Evolutionary conservation across 1,140 invertebrate species (phyloP).

Genomic region (Diuraphis noxia): DNA sequence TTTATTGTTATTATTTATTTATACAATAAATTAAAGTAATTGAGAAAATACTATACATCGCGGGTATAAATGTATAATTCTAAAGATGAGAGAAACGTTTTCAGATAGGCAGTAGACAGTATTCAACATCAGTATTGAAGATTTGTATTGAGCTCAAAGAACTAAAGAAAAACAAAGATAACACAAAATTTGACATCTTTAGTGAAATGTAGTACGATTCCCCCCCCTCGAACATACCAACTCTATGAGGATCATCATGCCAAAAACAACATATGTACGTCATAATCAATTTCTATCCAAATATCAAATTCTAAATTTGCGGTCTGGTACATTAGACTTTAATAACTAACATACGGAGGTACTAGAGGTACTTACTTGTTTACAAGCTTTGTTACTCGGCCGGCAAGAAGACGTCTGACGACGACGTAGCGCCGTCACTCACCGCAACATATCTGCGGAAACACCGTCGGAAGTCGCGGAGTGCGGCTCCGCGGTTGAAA

Average conservation of each 20-base stretch:
- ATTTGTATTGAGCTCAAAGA: not conserved
- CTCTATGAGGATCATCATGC: not conserved
- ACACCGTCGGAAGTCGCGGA: not conserved
- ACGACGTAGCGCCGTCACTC: not conserved
- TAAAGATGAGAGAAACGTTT: no score
- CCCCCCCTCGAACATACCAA: not conserved
- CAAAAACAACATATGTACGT: not conserved
- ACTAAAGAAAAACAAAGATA: rapidly evolving
- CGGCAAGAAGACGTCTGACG: not conserved
- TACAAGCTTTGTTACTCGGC: not conserved
- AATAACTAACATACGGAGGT: not conserved
- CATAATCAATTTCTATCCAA: not conserved
- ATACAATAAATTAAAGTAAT: not conserved
- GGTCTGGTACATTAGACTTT: no score
- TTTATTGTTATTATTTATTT: no score
- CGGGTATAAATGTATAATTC: not conserved
- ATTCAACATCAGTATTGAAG: not conserved
- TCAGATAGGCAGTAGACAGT: no score
- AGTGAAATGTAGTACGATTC: not conserved
- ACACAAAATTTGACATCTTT: not conserved
- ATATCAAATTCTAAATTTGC: no score
- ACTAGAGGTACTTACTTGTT: not conserved
- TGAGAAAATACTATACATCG: not conserved
- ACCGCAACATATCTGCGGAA: not conserved
- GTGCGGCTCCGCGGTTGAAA: not conserved